Base-by-base conservation (phyloP, 2,888 invertebrate genomes). In the Cotesia congregata region DNA sequence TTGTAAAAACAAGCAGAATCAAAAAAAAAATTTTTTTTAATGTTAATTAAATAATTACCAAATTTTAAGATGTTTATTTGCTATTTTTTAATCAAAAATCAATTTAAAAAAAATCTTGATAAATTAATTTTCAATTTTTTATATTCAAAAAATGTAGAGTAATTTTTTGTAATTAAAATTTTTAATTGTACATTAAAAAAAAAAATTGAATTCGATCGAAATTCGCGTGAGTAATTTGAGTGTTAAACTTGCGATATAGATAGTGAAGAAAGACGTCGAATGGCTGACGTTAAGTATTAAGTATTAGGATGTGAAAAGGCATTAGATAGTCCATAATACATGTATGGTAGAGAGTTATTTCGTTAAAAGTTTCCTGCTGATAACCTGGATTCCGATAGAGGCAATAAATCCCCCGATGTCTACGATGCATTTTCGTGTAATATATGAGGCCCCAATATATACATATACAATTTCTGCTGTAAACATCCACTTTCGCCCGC, bases 281-380 rank as follows among this genome's bases (percentile, higher is more conserved):
- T 30, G 5, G 6, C 4, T 41, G 50, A 60, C 12, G 38, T 38
- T 30, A 12, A 59, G 12, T 20, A 20, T 30, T n/a, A 61, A 15
- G n/a, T 30, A 65, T 20, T 17, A 65, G 30, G 30, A 30, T 65
- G 65, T 20, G 30, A 65, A 50, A 65, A 65, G 30, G 65, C 30
- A 67, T 67, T 17, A 67, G n/a, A 67, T 40, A 20, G 15, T 39
- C 77, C 76, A 78, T 50, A 50, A 50, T 50, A 12, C 50, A 50
- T 76, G 77, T 75, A 73, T 75, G 78, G 76, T 71, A 61, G 77
- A 75, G 80, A 81, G 81, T 81, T 81, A 81, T 81, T 81, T 77
- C 80, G 81, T 81, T 81, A 80, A 81, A 81, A 81, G 81, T 81
- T 81, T 81, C 78, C 80, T 78, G 79, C 81, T 80, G 81, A 81